A percentile compares a stretch with the other conserved stretches of the same genome.
These are phyloP conservation scores for Peromyscus nudipes DNA, from an alignment of 2,797 vertebrate genomes.

Conservation along the genomic window DNA sequence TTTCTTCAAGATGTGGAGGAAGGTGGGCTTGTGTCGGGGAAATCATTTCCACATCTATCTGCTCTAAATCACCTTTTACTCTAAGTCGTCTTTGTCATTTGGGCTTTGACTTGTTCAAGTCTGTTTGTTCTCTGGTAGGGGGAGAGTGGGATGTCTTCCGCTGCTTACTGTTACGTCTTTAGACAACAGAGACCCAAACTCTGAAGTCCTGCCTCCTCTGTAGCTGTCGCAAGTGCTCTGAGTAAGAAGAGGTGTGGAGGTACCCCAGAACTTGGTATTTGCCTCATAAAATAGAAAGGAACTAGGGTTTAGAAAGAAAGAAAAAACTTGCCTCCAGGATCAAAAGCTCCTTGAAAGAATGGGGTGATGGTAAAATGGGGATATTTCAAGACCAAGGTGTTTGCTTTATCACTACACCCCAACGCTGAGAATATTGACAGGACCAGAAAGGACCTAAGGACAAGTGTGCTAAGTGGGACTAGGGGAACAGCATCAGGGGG, in stretches of 20 bases:
- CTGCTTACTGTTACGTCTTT: neutral
- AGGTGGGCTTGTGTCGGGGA: neutral
- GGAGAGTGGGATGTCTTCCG: neutral
- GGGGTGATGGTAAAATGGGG: neutral
- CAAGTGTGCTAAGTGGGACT: neutral
- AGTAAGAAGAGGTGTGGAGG: neutral
- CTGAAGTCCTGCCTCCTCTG: neutral
- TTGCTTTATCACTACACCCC: neutral
- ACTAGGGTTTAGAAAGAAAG: neutral
- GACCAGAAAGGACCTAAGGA: neutral
- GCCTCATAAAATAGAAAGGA: neutral
- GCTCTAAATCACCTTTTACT: neutral
- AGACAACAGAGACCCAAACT: neutral
- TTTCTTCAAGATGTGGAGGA: neutral
- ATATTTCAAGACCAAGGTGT: neutral
- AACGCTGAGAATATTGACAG: neutral
- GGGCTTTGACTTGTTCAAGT: neutral
- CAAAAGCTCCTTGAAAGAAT: neutral
- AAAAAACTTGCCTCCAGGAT: neutral
- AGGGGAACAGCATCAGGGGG: neutral
- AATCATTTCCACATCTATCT: neutral
- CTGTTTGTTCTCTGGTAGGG: neutral
- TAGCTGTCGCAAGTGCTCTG: neutral
- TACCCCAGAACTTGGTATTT: neutral
- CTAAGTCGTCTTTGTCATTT: neutral